phyloP scores from a whole-genome alignment of 2,113 vertebrate species.

The Theristicus caerulescens region DNA sequence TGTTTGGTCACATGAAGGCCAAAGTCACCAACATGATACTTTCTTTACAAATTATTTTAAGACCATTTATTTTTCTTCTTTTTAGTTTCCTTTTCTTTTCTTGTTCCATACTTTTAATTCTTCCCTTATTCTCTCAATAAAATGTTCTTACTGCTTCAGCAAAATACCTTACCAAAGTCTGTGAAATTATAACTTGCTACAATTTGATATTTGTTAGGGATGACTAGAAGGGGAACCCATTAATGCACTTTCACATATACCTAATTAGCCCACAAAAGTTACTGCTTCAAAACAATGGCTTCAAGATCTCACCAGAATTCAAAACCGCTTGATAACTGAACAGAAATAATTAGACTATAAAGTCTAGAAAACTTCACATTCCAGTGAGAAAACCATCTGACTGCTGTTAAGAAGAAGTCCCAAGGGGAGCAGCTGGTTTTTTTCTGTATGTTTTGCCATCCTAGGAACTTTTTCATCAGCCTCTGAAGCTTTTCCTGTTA shows the following conservation, averaged over 20 bases:
- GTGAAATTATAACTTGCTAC: neutral
- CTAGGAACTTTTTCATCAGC: neutral
- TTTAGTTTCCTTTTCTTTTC: neutral
- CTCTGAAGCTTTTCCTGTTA: neutral
- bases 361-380: neutral
- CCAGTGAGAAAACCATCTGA: neutral
- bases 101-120: neutral
- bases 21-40: neutral
- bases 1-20: neutral
- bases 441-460: neutral
- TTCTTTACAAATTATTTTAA: neutral
- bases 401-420: neutral
- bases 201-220: neutral
- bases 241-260: neutral
- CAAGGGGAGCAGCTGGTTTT: neutral
- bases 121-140: neutral
- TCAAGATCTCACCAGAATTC: neutral
- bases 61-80: neutral
- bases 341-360: neutral
- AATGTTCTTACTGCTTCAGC: neutral
- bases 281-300: neutral
- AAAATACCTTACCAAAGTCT: neutral
- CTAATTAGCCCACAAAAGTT: neutral
- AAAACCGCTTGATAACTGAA: neutral
- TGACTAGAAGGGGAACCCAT: neutral